phyloP scores from a whole-genome alignment of 2,113 vertebrate species.

The Cathartes aura region DNA sequence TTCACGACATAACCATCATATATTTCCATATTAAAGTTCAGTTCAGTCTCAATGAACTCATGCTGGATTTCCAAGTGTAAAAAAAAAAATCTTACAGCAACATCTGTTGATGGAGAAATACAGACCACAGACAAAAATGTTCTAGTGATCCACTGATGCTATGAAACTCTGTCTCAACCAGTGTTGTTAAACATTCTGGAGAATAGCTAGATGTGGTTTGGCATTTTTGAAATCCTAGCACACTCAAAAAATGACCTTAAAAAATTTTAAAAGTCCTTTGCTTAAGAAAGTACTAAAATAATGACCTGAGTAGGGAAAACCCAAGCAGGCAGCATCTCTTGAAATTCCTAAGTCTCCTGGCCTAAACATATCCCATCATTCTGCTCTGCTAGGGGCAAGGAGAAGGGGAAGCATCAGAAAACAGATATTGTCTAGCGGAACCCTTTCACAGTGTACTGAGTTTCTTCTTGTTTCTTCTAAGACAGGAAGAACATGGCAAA shows the following conservation, averaged over 20 bases:
- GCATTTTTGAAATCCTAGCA: neutral
- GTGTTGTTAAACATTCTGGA: neutral
- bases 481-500: neutral
- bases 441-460: neutral
- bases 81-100: neutral
- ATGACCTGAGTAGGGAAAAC: neutral
- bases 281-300: neutral
- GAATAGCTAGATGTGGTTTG: neutral
- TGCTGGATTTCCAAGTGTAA: neutral
- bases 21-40: neutral
- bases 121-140: neutral
- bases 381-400: neutral
- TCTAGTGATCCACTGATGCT: neutral
- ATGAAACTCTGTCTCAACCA: neutral
- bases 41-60: neutral
- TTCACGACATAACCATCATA: neutral
- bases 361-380: neutral
- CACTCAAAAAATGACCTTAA: neutral
- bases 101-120: neutral
- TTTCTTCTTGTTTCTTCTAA: neutral
- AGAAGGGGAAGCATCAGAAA: neutral
- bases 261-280: neutral
- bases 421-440: neutral
- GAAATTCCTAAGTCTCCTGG: neutral
- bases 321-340: neutral